Conservation (phyloP, 2,888 invertebrate species). For the Erebia palarica region DNA sequence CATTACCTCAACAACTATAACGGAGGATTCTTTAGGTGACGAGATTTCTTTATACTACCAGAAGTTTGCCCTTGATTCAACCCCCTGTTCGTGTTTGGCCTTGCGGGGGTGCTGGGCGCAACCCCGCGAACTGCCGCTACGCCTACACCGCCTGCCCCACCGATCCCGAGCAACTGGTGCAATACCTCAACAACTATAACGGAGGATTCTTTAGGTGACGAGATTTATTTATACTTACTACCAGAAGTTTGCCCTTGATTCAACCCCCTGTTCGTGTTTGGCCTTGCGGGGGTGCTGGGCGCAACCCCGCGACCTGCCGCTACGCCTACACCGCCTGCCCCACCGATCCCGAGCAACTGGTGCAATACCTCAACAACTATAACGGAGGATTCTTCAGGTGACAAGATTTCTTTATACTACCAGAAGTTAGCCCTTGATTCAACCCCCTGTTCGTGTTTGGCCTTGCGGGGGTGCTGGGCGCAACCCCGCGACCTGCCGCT, state of each 20-base stretch:
- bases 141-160: conserved; percentile 89
- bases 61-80: no score
- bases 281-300: conserved; percentile 89
- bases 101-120: conserved; percentile 88
- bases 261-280: conserved; percentile 86
- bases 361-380: conserved; percentile 91
- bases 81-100: conserved; percentile 88
- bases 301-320: conserved; percentile 82
- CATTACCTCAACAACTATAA: conserved; percentile 92
- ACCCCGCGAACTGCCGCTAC: conserved; percentile 81
- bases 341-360: conserved; percentile 86
- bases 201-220: conserved; percentile 87
- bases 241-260: no score
- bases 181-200: conserved; percentile 92
- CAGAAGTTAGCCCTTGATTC: no score
- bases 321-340: conserved; percentile 89
- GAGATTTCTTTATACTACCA: no score
- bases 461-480: conserved; percentile 88
- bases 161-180: conserved; percentile 86
- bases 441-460: conserved; percentile 87
- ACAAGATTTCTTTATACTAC: background rate
- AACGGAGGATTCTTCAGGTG: conserved; percentile 90
- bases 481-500: conserved; percentile 82
- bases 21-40: conserved; percentile 87
- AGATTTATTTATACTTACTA: no score